phyloP scores from a whole-genome alignment of 2,797 vertebrate genomes.

The Myiothlypis coronata region DNA sequence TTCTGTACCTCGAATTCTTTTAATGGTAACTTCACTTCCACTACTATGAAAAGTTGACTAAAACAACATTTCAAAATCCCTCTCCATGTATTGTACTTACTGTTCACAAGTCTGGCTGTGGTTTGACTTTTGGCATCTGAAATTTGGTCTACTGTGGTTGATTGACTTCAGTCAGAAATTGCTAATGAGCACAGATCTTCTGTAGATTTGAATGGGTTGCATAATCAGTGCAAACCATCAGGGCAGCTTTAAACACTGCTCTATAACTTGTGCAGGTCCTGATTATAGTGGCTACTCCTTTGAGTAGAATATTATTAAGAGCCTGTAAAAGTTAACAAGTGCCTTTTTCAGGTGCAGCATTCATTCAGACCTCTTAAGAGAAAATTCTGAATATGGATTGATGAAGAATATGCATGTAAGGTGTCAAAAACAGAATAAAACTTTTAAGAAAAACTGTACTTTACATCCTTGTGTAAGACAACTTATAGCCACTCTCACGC shows the following conservation, averaged over 20 bases:
- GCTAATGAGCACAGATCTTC: not conserved
- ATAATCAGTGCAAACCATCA: not conserved
- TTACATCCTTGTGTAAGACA: not conserved
- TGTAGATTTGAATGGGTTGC: not conserved
- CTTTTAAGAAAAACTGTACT: not conserved
- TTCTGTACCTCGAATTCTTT: slow-evolving; percentile 22
- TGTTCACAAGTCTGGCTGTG: not conserved
- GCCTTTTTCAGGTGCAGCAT: not conserved
- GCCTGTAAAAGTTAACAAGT: not conserved
- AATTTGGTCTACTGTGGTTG: not conserved
- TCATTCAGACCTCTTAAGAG: not conserved
- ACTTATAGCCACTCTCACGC: fast-evolving
- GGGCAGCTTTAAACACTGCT: not conserved
- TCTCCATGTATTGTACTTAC: not conserved
- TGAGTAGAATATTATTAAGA: not conserved
- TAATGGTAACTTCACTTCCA: slow-evolving; percentile 30
- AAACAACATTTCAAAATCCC: slow-evolving; percentile 35
- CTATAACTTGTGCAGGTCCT: not conserved
- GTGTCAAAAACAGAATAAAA: not conserved
- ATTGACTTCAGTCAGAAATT: not conserved
- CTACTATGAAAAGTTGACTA: slow-evolving; percentile 27
- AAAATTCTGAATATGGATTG: not conserved
- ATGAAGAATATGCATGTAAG: not conserved
- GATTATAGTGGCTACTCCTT: not conserved
- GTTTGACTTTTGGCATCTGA: slow-evolving; percentile 23